Percentiles rank a stretch among this genome's conserved stretches.
Evolutionary conservation across 1,140 invertebrate genomes (phyloP).

Genomic region (Dendrolimus punctatus): DNA sequence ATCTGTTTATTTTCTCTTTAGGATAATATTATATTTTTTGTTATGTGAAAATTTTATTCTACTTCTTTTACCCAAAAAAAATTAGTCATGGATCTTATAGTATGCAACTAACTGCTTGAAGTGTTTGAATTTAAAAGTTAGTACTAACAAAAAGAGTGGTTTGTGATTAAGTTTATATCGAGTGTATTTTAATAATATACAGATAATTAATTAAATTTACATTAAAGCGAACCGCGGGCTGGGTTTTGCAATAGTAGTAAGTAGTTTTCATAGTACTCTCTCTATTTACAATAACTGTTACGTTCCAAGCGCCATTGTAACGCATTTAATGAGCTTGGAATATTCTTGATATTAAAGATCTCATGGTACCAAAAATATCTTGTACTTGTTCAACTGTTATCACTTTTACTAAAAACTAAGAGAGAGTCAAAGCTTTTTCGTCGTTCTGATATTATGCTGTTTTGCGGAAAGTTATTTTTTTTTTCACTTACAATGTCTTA

Average conservation of each 20-base stretch:
- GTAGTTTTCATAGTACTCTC: conserved; percentile 32
- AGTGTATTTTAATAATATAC: conserved; percentile 20
- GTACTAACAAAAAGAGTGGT: conserved; percentile 60
- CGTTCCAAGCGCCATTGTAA: too few relatives aligned
- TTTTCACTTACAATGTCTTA: conserved; percentile 3
- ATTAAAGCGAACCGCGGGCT: conserved; percentile 39
- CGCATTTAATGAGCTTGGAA: too few relatives aligned
- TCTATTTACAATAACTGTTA: too few relatives aligned
- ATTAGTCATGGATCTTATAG: conserved; percentile 41
- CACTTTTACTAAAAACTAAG: too few relatives aligned
- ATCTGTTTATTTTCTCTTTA: conserved; percentile 62
- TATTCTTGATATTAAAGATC: too few relatives aligned
- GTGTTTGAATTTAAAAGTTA: conserved; percentile 45
- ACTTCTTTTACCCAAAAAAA: conserved; percentile 42
- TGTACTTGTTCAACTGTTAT: too few relatives aligned
- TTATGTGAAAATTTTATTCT: conserved; percentile 50
- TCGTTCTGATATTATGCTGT: too few relatives aligned
- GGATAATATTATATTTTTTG: conserved; percentile 50
- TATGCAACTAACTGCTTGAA: conserved; percentile 63
- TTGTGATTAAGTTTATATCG: conserved; percentile 52
- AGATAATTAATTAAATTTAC: conserved; percentile 17
- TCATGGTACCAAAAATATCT: too few relatives aligned
- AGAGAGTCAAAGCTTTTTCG: too few relatives aligned
- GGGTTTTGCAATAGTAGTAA: conserved; percentile 63
- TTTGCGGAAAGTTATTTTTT: conserved; percentile 34